These are phyloP conservation scores for Achatina immaculata DNA, from an alignment of 1,140 invertebrate species.

Conservation along the genomic window DNA sequence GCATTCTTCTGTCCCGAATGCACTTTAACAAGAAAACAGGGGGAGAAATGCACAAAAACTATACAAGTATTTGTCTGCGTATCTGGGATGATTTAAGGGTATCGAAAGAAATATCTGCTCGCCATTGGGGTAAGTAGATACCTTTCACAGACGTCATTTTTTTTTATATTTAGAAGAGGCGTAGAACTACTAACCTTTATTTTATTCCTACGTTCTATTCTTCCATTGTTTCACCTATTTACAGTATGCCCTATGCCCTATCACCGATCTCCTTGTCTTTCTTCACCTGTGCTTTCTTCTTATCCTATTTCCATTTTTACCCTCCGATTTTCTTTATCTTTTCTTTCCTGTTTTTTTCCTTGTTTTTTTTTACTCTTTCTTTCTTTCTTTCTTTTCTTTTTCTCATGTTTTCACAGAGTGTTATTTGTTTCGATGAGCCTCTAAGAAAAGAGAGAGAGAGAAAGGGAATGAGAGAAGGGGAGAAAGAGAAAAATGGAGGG, in stretches of 20 bases:
- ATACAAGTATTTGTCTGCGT: constrained; percentile 15
- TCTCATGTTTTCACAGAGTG: not conserved
- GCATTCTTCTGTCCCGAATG: constrained; percentile 20
- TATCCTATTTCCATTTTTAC: too few relatives aligned
- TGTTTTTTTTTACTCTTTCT: not conserved
- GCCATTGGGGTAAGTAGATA: constrained; percentile 11
- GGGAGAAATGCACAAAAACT: constrained; percentile 13
- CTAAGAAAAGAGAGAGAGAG: too few relatives aligned
- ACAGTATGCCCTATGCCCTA: too few relatives aligned
- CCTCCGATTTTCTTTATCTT: constrained; percentile 2
- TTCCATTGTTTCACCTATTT: too few relatives aligned
- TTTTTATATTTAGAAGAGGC: not conserved
- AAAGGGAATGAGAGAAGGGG: too few relatives aligned
- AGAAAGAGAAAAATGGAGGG: too few relatives aligned
- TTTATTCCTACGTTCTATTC: not conserved
- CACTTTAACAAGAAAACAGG: not conserved
- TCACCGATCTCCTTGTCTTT: too few relatives aligned
- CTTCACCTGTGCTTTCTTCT: too few relatives aligned
- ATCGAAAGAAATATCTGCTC: not conserved
- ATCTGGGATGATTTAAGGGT: constrained; percentile 16
- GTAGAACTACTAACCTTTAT: not conserved
- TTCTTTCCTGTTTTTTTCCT: not conserved
- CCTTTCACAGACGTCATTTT: not conserved
- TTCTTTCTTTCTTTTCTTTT: not conserved
- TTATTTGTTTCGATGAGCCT: too few relatives aligned